phyloP scores from a whole-genome alignment of 2,113 vertebrate genomes.

The Salminus brasiliensis region DNA sequence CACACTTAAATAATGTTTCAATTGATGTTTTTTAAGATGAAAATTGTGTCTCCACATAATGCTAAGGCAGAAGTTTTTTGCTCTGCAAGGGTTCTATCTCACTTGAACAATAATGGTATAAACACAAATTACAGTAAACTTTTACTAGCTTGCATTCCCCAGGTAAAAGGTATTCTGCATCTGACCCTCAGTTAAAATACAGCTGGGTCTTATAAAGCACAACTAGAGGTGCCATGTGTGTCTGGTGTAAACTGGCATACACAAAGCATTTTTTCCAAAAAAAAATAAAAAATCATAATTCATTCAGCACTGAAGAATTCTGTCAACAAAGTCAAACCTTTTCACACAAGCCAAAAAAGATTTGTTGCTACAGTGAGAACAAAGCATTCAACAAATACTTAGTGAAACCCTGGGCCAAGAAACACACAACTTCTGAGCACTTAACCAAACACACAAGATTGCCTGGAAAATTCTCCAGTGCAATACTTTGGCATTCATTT shows the following conservation, averaged over 20 bases:
- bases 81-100: neutral
- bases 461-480: slow-evolving; percentile 15
- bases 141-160: slow-evolving; percentile 66
- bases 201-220: slow-evolving; percentile 73
- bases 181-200: slow-evolving; percentile 66
- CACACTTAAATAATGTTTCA: too few relatives aligned
- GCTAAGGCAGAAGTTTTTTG: too few relatives aligned
- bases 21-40: too few relatives aligned
- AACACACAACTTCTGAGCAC: slow-evolving; percentile 27
- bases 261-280: slow-evolving; percentile 63
- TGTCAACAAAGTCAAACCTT: slow-evolving; percentile 56
- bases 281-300: slow-evolving; percentile 58
- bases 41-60: too few relatives aligned
- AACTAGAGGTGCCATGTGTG: slow-evolving; percentile 61
- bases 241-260: slow-evolving; percentile 61
- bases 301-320: slow-evolving; percentile 58
- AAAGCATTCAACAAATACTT: slow-evolving; percentile 54
- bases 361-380: slow-evolving; percentile 47
- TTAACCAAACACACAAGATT: slow-evolving; percentile 17
- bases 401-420: slow-evolving; percentile 41
- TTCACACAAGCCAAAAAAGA: slow-evolving; percentile 57
- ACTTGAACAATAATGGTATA: slow-evolving; percentile 58
- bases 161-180: slow-evolving; percentile 70
- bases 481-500: slow-evolving; percentile 21
- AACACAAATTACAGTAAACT: slow-evolving; percentile 67